A percentile compares a stretch with the other conserved stretches of the same genome.
Evolutionary conservation across 1,140 invertebrate species (phyloP).

Genomic region (Fopius arisanus): DNA sequence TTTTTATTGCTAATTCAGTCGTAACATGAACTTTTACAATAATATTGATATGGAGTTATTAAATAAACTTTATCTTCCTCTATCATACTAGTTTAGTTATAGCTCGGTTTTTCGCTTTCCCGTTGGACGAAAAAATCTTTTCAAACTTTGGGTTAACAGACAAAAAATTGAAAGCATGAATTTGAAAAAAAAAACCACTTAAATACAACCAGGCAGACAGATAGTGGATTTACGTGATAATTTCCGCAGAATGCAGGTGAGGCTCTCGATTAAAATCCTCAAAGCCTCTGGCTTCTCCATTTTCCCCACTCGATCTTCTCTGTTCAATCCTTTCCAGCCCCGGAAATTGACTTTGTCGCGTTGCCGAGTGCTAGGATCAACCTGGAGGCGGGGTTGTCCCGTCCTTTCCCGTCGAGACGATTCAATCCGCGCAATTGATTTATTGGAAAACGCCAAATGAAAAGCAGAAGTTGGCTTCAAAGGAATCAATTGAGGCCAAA

Average conservation of each 20-base stretch:
- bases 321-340: conserved; percentile 22
- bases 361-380: background rate
- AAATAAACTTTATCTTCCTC: too few species aligned
- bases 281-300: conserved; percentile 10
- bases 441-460: conserved; percentile 11
- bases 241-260: conserved; percentile 8
- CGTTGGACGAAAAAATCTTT: too few species aligned
- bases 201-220: background rate
- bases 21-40: too few species aligned
- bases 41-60: too few species aligned
- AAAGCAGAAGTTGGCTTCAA: background rate
- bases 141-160: too few species aligned
- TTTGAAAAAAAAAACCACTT: background rate
- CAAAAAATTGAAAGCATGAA: too few species aligned
- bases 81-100: too few species aligned
- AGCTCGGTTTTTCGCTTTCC: too few species aligned
- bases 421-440: conserved; percentile 16
- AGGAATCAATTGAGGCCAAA: background rate
- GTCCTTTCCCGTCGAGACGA: conserved; percentile 6
- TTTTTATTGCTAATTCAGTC: too few species aligned
- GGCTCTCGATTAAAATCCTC: conserved; percentile 22
- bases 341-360: conserved; percentile 31
- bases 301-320: background rate
- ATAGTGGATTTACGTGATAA: conserved; percentile 24
- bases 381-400: background rate